Percentiles rank a stretch among this genome's conserved stretches.
Conservation (phyloP, 2,888 invertebrate species). For the Oscheius onirici region DNA sequence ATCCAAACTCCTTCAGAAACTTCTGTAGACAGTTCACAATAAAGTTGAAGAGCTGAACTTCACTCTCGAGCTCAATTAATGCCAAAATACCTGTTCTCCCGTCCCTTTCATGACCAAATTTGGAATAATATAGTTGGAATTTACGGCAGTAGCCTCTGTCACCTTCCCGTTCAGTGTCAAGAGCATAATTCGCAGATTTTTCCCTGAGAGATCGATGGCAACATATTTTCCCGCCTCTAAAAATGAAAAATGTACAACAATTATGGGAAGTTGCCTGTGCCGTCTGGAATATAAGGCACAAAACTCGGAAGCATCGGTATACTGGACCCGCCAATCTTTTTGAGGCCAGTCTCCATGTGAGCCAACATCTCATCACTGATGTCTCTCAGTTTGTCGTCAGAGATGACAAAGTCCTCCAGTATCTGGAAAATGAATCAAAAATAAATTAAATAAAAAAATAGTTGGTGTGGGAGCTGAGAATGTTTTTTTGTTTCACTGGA, state of each 20-base stretch:
- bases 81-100: slow-evolving; percentile 66
- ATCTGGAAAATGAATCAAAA: slow-evolving; percentile 24
- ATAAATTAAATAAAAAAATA: background rate
- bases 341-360: slow-evolving; percentile 59
- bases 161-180: slow-evolving; percentile 62
- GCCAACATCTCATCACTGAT: slow-evolving; percentile 64
- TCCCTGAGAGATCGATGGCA: slow-evolving; percentile 71
- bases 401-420: slow-evolving; percentile 53
- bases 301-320: slow-evolving; percentile 71
- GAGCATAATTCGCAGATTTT: slow-evolving; percentile 71
- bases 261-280: slow-evolving; percentile 58
- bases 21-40: slow-evolving; percentile 71
- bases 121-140: slow-evolving; percentile 69
- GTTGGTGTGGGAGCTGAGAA: too few species aligned
- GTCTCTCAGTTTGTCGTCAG: slow-evolving; percentile 59
- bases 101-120: slow-evolving; percentile 71
- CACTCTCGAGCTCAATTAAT: background rate
- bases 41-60: slow-evolving; percentile 69
- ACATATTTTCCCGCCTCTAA: slow-evolving; percentile 70
- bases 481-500: too few species aligned
- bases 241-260: slow-evolving; percentile 22
- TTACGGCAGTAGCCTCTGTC: slow-evolving; percentile 53
- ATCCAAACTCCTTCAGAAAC: slow-evolving; percentile 68
- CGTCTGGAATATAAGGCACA: slow-evolving; percentile 71
- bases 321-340: slow-evolving; percentile 48